Evolutionary conservation across 2,113 vertebrate genomes (phyloP), one percentile per base, ranked within the genome.

Genomic region (Strix uralensis): DNA sequence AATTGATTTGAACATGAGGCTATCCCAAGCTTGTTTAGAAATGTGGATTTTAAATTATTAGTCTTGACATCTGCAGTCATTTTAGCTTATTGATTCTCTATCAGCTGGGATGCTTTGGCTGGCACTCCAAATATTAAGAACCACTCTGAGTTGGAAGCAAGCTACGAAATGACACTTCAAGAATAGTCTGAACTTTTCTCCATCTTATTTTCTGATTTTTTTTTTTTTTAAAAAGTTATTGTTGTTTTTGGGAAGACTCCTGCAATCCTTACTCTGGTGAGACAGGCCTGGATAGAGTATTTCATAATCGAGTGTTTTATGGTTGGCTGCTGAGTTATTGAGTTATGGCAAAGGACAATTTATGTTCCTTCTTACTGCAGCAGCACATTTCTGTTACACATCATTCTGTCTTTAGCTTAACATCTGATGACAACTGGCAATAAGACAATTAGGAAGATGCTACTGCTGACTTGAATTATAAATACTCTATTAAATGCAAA

Each of bases 341-440:
- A 82, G 71, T 19, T 85, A 75, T 69, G 69, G 63, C 58, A 84
- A 83, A 81, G 26, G 44, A 75, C 5, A 10, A 40, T 81, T 94
- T 83, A 66, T 36, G 75, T 29, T 91, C 47, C 18, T 72, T 65
- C 54, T 61, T n/a, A 5, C 44, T 59, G 55, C 84, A 92, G 62
- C 30, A 81, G 80, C 21, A 34, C 23, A 55, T 80, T 82, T 88
- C 69, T 87, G 66, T 86, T 96, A 82, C 81, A 78, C 15, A 70
- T 92, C 82, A 87, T 67, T 93, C 47, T 69, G 23, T 75, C 94
- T 97, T 95, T 54, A 96, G 82, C 73, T 94, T 90, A 95, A 94
- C 52, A 36, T 61, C 91, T 94, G 55, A 85, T 95, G 85, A 96
- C 93, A 97, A 91, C 84, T 96, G 96, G 71, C 63, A 95, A 46